Conservation (phyloP, 53 echinoderm and acorn worm species). For the Crossaster papposus region DNA sequence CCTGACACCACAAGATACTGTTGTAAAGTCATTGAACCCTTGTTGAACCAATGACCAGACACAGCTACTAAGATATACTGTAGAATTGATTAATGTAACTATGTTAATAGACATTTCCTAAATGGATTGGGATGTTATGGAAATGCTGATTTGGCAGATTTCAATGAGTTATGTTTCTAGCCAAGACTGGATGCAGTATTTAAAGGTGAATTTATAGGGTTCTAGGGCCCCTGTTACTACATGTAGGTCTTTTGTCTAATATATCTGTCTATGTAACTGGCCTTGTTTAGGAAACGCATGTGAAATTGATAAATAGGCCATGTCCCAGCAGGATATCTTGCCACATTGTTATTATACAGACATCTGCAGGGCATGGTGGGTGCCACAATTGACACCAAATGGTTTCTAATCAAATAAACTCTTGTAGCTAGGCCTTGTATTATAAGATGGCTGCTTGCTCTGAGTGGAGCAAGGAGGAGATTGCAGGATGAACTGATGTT, state of each 20-base stretch:
- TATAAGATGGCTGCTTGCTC: background rate
- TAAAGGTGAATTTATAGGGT: too few species aligned
- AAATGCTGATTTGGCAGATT: background rate
- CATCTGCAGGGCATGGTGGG: constrained; percentile 20
- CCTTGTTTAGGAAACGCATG: background rate
- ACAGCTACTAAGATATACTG: background rate
- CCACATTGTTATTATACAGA: constrained; percentile 17
- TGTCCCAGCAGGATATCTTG: background rate
- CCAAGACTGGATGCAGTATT: background rate
- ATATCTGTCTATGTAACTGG: background rate
- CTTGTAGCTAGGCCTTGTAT: background rate
- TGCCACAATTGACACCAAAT: constrained; percentile 14
- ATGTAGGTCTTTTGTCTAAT: too few species aligned
- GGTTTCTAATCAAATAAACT: constrained; percentile 31
- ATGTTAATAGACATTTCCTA: background rate
- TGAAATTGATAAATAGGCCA: background rate
- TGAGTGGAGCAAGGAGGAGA: background rate
- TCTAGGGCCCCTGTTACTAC: too few species aligned
- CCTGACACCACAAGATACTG: background rate
- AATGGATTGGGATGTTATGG: background rate
- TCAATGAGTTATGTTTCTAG: background rate
- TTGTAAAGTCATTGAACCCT: background rate
- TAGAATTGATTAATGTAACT: background rate
- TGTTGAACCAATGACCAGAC: background rate
- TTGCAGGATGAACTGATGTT: background rate